Evolutionary conservation across 2,113 vertebrate species (phyloP).

Genomic region (Sander vitreus): DNA sequence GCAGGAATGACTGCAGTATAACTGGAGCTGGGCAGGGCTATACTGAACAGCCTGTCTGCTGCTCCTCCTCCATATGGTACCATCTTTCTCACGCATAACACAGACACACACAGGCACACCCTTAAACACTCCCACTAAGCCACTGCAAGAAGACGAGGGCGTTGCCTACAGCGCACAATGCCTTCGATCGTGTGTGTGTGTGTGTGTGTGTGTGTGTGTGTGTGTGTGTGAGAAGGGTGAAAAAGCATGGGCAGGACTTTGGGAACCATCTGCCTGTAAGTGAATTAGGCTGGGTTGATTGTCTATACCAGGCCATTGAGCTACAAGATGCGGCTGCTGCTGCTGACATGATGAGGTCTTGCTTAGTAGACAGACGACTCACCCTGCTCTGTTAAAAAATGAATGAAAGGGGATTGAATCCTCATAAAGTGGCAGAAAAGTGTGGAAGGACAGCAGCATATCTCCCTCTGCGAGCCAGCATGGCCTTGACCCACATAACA

Average conservation of each 20-base stretch:
- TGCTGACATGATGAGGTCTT: conserved; percentile 25
- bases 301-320: conserved; percentile 23
- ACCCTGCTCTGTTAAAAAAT: conserved; percentile 32
- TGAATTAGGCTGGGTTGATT: conserved; percentile 44
- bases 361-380: conserved; percentile 10
- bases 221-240: background rate
- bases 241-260: conserved; percentile 16
- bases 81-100: conserved; percentile 43
- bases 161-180: conserved; percentile 54
- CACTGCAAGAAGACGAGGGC: conserved; percentile 58
- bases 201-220: conserved; percentile 7
- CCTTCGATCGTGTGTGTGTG: conserved; percentile 14
- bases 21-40: conserved; percentile 66
- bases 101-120: conserved; percentile 19
- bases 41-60: conserved; percentile 63
- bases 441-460: conserved; percentile 27
- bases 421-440: conserved; percentile 23
- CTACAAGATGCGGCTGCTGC: conserved; percentile 26
- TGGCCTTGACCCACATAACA: conserved; percentile 39
- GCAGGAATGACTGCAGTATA: conserved; percentile 75
- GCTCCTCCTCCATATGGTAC: conserved; percentile 71
- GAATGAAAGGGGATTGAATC: conserved; percentile 38
- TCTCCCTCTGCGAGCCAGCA: background rate
- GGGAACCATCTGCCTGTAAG: conserved; percentile 34
- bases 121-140: conserved; percentile 27